Conservation (phyloP, 2,797 vertebrate species). For the Cetoscarus ocellatus region DNA sequence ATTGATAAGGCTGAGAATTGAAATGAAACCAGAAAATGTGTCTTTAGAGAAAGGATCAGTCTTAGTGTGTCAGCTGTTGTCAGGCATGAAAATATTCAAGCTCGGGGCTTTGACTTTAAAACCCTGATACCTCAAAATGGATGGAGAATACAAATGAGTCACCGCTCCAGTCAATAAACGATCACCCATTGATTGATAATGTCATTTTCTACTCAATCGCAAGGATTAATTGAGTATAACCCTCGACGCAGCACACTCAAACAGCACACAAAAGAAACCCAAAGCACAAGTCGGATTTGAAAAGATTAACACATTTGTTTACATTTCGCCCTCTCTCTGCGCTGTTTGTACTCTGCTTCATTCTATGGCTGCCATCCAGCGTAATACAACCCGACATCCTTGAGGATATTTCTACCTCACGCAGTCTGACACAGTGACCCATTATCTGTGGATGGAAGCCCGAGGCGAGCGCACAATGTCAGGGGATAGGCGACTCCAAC, state of each 20-base stretch:
- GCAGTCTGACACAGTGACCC: constrained; percentile 84
- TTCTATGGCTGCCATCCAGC: constrained; percentile 53
- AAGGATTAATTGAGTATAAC: constrained; percentile 23
- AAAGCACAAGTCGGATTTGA: constrained; percentile 1
- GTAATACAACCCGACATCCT: constrained; percentile 60
- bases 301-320: constrained; percentile 50
- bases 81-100: constrained; percentile 7
- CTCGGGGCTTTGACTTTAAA: constrained; percentile 31
- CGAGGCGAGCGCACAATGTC: constrained; percentile 71
- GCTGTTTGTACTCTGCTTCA: constrained; percentile 16
- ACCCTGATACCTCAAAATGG: constrained; percentile 38
- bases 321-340: constrained; percentile 31
- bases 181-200: constrained; percentile 11
- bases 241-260: constrained; percentile 11
- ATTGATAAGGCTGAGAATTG: constrained; percentile 2
- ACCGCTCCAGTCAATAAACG: constrained; percentile 27
- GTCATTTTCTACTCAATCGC: constrained; percentile 20
- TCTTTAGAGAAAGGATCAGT: constrained; percentile 24
- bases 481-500: constrained; percentile 66
- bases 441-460: constrained; percentile 77
- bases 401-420: constrained; percentile 64
- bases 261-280: constrained; percentile 4
- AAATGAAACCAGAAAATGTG: constrained; percentile 7
- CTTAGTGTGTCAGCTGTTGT: constrained; percentile 17
- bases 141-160: constrained; percentile 46